These are phyloP conservation scores for Drosophila suzukii DNA, from an alignment of 1,140 invertebrate genomes.

Conservation along the genomic window DNA sequence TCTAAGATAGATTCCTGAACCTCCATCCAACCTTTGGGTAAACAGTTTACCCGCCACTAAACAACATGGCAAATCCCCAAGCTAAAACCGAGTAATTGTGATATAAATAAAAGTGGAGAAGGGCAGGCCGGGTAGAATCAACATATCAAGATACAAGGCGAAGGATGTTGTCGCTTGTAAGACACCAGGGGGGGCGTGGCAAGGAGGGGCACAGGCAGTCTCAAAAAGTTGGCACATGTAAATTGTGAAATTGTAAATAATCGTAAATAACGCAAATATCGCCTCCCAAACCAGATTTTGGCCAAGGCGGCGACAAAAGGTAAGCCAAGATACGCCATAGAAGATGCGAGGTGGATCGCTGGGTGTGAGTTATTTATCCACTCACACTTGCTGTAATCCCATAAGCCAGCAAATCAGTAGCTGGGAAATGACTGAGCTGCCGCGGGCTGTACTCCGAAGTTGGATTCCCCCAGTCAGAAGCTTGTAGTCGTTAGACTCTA, in stretches of 20 bases:
- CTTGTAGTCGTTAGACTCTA: conserved; percentile 58
- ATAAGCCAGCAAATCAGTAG: conserved; percentile 72
- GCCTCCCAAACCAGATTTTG: conserved; percentile 44
- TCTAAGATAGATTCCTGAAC: conserved; percentile 5
- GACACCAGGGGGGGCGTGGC: conserved; percentile 7
- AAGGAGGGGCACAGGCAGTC: conserved; percentile 4
- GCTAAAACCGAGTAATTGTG: conserved; percentile 71
- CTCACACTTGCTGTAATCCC: conserved; percentile 63
- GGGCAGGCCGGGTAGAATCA: conserved; percentile 35
- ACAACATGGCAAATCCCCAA: conserved; percentile 45
- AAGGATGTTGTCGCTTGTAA: conserved; percentile 45
- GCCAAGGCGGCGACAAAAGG: conserved; percentile 70
- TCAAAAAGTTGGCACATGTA: conserved; percentile 60
- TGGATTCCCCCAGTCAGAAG: conserved; percentile 19
- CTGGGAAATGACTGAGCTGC: conserved; percentile 63
- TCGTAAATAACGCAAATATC: conserved; percentile 83
- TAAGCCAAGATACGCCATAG: conserved; percentile 15
- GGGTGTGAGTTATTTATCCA: conserved; percentile 62
- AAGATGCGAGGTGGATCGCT: conserved; percentile 8
- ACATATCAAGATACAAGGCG: conserved; percentile 75
- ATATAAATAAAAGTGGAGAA: conserved; percentile 61
- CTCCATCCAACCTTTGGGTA: background rate
- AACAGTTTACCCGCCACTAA: conserved; percentile 31
- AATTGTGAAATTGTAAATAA: conserved; percentile 82
- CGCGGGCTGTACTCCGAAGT: conserved; percentile 58